These are phyloP conservation scores for Pygoscelis antarcticus DNA, from an alignment of 2,113 vertebrate species.

Conservation along the genomic window DNA sequence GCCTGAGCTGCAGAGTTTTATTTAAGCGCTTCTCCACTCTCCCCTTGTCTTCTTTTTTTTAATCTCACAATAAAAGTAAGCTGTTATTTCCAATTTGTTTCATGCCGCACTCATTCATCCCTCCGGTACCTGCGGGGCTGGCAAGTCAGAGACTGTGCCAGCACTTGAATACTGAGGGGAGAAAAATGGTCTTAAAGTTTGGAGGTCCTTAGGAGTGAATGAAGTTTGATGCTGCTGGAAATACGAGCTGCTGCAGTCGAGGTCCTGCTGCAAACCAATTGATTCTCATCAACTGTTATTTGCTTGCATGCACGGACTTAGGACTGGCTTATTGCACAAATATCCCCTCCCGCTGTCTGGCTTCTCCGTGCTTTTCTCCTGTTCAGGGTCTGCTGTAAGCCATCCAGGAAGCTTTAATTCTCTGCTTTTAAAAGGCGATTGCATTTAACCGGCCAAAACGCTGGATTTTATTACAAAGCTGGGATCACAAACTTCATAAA, in stretches of 20 bases:
- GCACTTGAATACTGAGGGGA: not conserved
- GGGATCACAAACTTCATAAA: not conserved
- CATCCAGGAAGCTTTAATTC: not conserved
- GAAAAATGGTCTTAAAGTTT: not conserved
- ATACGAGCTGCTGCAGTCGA: not conserved
- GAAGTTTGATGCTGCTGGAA: not conserved
- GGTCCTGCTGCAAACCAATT: not conserved
- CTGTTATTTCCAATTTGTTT: not conserved
- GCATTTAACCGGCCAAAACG: not conserved
- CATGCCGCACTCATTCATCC: not conserved
- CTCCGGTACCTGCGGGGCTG: not conserved
- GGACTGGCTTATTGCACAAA: not conserved
- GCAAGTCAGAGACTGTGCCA: not conserved
- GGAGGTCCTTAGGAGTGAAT: not conserved
- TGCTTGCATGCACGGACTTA: not conserved
- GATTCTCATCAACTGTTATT: not conserved
- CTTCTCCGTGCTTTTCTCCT: not conserved
- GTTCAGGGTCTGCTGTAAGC: not conserved
- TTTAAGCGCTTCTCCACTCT: not conserved
- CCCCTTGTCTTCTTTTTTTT: not conserved
- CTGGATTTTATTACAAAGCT: not conserved
- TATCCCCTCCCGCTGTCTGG: not conserved
- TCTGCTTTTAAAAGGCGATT: not conserved
- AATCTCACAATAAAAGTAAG: not conserved
- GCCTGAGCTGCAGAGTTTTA: not conserved